Base-by-base conservation (phyloP, 2,113 vertebrate species). In the Forbesichthys agassizii region DNA sequence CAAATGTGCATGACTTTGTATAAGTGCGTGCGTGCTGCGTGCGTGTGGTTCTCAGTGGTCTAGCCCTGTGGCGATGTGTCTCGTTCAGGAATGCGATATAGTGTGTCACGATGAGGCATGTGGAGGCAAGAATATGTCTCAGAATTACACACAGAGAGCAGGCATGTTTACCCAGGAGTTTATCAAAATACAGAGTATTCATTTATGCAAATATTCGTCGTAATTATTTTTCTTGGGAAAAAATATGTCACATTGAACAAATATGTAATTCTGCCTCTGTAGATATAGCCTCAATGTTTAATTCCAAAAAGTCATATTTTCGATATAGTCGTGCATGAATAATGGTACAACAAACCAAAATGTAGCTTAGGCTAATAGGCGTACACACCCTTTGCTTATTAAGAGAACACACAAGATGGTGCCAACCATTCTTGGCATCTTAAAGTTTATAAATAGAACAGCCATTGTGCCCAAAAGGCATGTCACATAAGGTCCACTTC, bases 381-480 rank as follows among this genome's bases (percentile, higher is more conserved):
- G 16, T 46, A 1, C 84, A 73, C 82, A 36, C 73, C 73, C 77
- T 46, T 56, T 67, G 49, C 52, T 74, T 79, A 42, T 83, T 81
- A 69, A 33, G 72, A 79, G 74, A 79, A 74, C 52, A 57, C 73
- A 48, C 80, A 74, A 59, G 67, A 14, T 48, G 11, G 11, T 79
- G 85, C 85, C 87, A 90, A 77, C 85, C 58, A 85, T 86, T 73
- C 36, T 16, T 75, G 82, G 85, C 85, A 87, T 81, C 75, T 78
- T 20, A 51, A 56, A 55, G 48, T 51, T 59, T 84, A 80, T 79
- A 88, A 87, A 88, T 88, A 88, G 86, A 75, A 73, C 84, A 46
- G 6, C 55, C 79, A 80, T 84, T 81, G 87, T 84, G 75, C 65
- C 55, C 11, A 76, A 18, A 62, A 51, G 33, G 52, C 42, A 71